phyloP scores from a whole-genome alignment of 2,113 vertebrate species.

The Meles meles region DNA sequence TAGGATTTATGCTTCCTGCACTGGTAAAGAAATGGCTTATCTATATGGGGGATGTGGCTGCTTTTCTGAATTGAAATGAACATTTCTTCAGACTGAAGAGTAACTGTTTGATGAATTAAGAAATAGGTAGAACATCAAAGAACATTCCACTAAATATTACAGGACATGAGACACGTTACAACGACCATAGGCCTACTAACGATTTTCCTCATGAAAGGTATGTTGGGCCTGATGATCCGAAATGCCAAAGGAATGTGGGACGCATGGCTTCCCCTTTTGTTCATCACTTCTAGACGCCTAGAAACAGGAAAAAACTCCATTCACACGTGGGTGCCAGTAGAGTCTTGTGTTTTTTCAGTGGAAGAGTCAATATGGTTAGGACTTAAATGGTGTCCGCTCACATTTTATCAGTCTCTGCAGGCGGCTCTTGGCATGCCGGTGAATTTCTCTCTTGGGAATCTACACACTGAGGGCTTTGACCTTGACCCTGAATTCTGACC shows the following conservation, averaged over 20 bases:
- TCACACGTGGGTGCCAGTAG: neutral
- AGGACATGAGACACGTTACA: neutral
- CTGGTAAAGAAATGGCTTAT: neutral
- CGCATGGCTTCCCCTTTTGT: neutral
- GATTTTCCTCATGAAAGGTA: rapidly evolving
- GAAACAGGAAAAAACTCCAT: neutral
- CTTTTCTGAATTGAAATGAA: neutral
- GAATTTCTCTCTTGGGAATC: neutral
- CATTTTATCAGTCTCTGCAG: neutral
- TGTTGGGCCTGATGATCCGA: rapidly evolving
- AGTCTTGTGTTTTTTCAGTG: neutral
- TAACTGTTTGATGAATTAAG: too few relatives aligned
- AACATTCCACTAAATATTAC: neutral
- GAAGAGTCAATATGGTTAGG: neutral
- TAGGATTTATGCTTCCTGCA: neutral
- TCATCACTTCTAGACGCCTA: neutral
- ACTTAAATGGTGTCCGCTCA: neutral
- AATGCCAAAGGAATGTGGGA: neutral
- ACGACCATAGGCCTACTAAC: rapidly evolving
- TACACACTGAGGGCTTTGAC: too few relatives aligned
- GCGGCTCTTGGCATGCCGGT: neutral
- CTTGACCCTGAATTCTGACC: too few relatives aligned
- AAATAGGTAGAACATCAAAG: rapidly evolving
- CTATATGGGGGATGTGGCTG: neutral
- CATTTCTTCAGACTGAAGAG: too few relatives aligned